Percentiles rank a stretch among this genome's conserved stretches.
Evolutionary conservation across 2,797 vertebrate species (phyloP).

Genomic region (Hirundo rustica): DNA sequence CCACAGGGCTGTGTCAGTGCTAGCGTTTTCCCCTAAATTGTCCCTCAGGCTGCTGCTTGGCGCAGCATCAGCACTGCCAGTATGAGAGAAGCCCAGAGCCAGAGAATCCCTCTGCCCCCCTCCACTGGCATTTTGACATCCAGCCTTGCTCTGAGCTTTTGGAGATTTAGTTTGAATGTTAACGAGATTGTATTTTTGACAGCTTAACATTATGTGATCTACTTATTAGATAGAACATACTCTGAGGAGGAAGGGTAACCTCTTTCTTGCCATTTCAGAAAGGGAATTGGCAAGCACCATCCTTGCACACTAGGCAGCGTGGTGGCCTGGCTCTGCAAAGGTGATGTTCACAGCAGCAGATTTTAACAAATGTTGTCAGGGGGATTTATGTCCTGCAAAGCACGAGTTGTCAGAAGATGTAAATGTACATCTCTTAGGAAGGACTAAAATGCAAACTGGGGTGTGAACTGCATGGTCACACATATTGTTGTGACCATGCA

Average conservation of each 20-base stretch:
- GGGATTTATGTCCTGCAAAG: neutral
- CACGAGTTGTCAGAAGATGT: neutral
- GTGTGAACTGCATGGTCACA: neutral
- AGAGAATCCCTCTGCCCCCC: neutral
- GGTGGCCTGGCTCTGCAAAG: neutral
- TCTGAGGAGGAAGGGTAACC: neutral
- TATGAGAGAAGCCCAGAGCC: neutral
- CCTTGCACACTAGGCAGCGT: accelerated
- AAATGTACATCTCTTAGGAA: neutral
- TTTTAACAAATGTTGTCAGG: neutral
- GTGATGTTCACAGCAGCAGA: neutral
- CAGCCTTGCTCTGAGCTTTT: neutral
- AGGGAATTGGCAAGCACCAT: neutral
- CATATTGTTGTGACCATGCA: neutral
- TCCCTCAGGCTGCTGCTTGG: neutral
- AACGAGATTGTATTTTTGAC: constrained; percentile 6
- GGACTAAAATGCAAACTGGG: neutral
- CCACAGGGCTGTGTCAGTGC: neutral
- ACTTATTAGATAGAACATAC: neutral
- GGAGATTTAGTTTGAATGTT: neutral
- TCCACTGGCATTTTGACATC: neutral
- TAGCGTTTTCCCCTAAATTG: neutral
- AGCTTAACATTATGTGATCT: neutral
- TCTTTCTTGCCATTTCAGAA: neutral
- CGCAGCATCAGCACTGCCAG: neutral